Conservation (phyloP, 2,888 invertebrate species). For the Euproctis similis region DNA sequence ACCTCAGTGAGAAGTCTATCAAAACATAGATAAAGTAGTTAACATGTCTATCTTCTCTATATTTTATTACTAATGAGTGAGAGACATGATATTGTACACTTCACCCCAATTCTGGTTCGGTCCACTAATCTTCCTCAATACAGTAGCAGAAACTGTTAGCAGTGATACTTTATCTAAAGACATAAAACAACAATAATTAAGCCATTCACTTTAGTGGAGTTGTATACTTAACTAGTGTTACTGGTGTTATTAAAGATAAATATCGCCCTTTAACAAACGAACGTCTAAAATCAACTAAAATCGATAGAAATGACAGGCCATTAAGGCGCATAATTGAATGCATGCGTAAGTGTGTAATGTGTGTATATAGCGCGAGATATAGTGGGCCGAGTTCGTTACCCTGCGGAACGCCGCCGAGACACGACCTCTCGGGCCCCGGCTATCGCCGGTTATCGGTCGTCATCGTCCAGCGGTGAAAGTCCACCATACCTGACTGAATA, state of each 20-base stretch:
- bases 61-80: too few relatives aligned
- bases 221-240: constrained; percentile 17
- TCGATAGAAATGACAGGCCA: constrained; percentile 35
- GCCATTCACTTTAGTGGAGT: constrained; percentile 8
- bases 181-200: constrained; percentile 8
- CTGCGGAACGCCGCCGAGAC: constrained; percentile 37
- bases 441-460: constrained; percentile 50
- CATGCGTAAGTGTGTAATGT: constrained; percentile 23
- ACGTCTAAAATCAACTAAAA: constrained; percentile 24
- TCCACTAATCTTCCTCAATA: too few relatives aligned
- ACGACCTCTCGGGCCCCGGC: constrained; percentile 36
- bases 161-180: too few relatives aligned
- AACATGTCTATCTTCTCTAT: too few relatives aligned
- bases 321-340: constrained; percentile 31
- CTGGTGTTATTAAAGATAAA: constrained; percentile 24
- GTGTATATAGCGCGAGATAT: constrained; percentile 24
- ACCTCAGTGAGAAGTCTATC: too few relatives aligned
- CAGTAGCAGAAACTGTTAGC: too few relatives aligned
- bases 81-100: too few relatives aligned
- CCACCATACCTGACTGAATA: constrained; percentile 30
- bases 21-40: too few relatives aligned
- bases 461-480: constrained; percentile 38
- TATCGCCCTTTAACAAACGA: constrained; percentile 23
- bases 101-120: too few relatives aligned
- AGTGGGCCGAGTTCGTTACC: constrained; percentile 48